Evolutionary conservation across 1,140 invertebrate genomes (phyloP), one percentile per base, ranked within the genome.

Genomic region (Drosophila pallidifrons): DNA sequence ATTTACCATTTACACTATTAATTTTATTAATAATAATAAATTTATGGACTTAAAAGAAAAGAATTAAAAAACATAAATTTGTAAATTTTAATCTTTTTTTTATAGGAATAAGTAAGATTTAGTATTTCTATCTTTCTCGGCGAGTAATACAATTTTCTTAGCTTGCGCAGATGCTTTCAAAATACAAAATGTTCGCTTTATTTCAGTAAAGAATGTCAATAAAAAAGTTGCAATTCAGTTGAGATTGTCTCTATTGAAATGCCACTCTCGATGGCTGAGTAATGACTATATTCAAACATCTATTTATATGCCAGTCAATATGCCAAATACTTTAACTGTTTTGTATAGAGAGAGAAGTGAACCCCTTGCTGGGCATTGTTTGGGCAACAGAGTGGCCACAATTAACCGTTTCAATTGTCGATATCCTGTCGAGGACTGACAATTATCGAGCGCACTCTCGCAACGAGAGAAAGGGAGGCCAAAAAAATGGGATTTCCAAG

Each of bases 371-470:
- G 57, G 35, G 49, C 45, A 47, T 58, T 72, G 54, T 72, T 64
- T 72, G 61, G 32, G 20, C 51, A 54, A 76, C 13, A 60, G 46
- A 59, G 47, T 71, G 28, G 43, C 69, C 63, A 64, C 67, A 77
- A 77, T 77, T 73, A 73, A 73, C 69, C 38, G 58, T 66, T 72
- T 73, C 57, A 65, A 77, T 77, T 77, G 69, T 66, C 47, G 54
- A 54, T 59, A 59, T 66, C 69, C 69, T 67, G 55, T 47, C 10
- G 49, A 54, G 66, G 61, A 74, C 71, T 61, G 38, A 52, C 71
- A 74, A 74, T 74, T 74, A 74, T 68, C 65, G 65, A 45, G 25
- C 41, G n/a, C 30, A 63, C 51, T 51, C n/a, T 16, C 47, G 16
- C 46, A 30, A 16, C 38, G 32, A 11, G 35, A 49, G 20, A n/a